A percentile compares a stretch with the other conserved stretches of the same genome.
These are phyloP conservation scores for Sebastes baramenuke DNA, from an alignment of 2,797 vertebrate genomes.

Conservation along the genomic window DNA sequence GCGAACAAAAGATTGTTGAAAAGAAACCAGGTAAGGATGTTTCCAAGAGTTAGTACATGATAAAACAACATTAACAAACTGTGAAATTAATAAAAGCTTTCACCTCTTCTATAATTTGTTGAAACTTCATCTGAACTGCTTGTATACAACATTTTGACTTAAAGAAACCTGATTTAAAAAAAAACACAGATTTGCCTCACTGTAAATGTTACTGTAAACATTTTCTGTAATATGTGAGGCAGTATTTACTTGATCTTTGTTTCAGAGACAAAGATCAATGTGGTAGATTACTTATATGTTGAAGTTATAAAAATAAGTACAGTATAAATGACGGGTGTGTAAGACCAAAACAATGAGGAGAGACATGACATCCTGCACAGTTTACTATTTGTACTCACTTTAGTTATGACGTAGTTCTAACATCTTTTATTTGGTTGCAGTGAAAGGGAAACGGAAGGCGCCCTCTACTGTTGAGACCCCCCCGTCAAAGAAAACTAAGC, in stretches of 20 bases:
- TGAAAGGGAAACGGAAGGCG: slow-evolving; percentile 46
- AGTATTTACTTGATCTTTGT: not conserved
- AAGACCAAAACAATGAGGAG: not conserved
- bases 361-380: not conserved
- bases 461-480: not conserved
- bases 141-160: not conserved
- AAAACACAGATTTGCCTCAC: not conserved
- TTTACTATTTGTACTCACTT: not conserved
- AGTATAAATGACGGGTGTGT: not conserved
- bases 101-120: not conserved
- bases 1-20: not conserved
- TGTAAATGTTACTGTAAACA: not conserved
- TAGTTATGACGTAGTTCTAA: not conserved
- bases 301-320: not conserved
- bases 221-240: not conserved
- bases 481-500: slow-evolving; percentile 57
- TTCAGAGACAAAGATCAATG: not conserved
- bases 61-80: not conserved
- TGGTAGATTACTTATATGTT: not conserved
- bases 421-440: slow-evolving; percentile 13
- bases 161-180: not conserved
- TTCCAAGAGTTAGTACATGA: not conserved
- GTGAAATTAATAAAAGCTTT: no score
- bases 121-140: not conserved
- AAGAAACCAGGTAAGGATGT: not conserved